Evolutionary conservation across 1,140 invertebrate genomes (phyloP), one percentile per base, ranked within the genome.

Genomic region (Danaus plexippus): DNA sequence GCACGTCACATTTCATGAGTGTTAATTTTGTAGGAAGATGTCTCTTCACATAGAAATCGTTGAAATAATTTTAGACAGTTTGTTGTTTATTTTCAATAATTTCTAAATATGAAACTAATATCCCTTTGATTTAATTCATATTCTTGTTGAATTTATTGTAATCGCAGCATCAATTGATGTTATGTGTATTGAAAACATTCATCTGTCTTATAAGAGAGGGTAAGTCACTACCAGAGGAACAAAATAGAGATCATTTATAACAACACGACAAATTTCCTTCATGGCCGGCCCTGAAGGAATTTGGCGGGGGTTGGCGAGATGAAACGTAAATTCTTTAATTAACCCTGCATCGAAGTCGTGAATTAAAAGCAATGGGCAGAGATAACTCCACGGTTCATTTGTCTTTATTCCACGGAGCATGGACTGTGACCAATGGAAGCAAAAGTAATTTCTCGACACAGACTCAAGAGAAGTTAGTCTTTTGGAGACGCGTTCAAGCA

Each of bases 341-440:
- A 80, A 77, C 77, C 74, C 68, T 59, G 59, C 62, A 64, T 50
- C 62, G 61, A 57, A 63, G 62, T 47, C 54, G 59, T 59, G 70
- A 75, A 81, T 77, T 77, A 81, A 67, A 73, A 70, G 67, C 69
- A 69, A 72, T 66, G 59, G 67, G 56, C 66, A 63, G 64, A 74
- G 66, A 79, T 71, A 74, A 69, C 71, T 64, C 62, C 47, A 61
- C 50, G 63, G 46, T 45, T 59, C 68, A 74, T 77, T 80, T 75
- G 67, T 80, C 75, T 77, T 64, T 68, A 77, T 75, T 69, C 64
- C 48, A 56, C 51, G 58, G 59, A 59, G 49, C 59, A 60, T 56
- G 57, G 55, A 56, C 52, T 47, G 61, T 61, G 60, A 52, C 11
- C 47, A 54, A 57, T 53, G 22, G 61, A 47, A 60, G 22, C 55